Conservation (phyloP, 2,888 invertebrate species). For the Allygus modestus region DNA sequence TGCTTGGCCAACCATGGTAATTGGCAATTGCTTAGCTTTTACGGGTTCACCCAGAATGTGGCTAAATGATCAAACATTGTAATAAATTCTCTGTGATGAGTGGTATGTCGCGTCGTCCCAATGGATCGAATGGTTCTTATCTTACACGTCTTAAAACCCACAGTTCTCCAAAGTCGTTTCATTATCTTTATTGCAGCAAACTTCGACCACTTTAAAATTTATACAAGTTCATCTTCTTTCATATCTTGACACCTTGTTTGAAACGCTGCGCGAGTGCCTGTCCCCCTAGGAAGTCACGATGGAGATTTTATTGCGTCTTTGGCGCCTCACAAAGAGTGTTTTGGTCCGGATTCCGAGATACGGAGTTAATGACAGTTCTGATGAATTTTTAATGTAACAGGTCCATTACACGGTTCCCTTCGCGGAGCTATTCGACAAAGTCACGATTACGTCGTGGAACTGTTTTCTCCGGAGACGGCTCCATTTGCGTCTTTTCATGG, state of each 20-base stretch:
- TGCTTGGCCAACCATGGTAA: no score
- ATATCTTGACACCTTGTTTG: no score
- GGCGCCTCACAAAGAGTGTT: no score
- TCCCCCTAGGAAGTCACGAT: background rate
- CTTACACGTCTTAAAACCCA: background rate
- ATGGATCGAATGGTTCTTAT: background rate
- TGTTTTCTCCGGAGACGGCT: background rate
- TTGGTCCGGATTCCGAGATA: background rate
- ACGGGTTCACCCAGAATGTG: no score
- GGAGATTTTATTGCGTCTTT: background rate
- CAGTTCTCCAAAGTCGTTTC: background rate
- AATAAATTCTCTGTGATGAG: no score
- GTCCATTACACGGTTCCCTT: background rate
- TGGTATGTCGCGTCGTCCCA: no score
- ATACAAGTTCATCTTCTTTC: no score
- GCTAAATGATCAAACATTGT: no score
- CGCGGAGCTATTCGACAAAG: background rate
- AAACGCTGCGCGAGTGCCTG: no score
- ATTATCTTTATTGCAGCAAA: background rate
- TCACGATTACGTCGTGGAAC: background rate
- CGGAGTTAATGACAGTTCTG: background rate
- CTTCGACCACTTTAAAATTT: background rate
- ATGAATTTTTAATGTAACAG: background rate
- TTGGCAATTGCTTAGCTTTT: no score
- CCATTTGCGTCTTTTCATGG: constrained; percentile 9